Percentiles rank a stretch among this genome's conserved stretches.
Conservation (phyloP, 1,140 invertebrate genomes). For the Bacillus rossius region DNA sequence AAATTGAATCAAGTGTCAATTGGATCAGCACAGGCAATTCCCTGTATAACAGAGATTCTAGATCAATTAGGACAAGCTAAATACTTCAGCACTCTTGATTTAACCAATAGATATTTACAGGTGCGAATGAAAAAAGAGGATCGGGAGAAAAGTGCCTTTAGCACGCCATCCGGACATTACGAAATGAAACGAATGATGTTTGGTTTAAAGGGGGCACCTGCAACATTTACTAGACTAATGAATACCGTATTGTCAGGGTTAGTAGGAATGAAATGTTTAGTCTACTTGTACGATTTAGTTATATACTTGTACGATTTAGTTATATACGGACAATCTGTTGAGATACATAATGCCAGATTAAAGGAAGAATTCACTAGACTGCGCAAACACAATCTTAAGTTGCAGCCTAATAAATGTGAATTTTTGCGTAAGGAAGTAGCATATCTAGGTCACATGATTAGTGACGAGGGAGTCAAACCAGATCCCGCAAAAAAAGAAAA, state of each 20-base stretch:
- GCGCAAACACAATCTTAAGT: constrained; percentile 36
- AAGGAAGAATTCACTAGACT: constrained; percentile 37
- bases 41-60: constrained; percentile 42
- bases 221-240: constrained; percentile 33
- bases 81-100: constrained; percentile 42
- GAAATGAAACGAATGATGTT: constrained; percentile 35
- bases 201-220: constrained; percentile 30
- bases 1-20: constrained; percentile 26
- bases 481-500: constrained; percentile 38
- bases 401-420: constrained; percentile 44
- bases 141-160: constrained; percentile 43
- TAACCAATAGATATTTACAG: constrained; percentile 46
- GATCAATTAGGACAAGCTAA: constrained; percentile 36
- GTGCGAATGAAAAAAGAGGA: constrained; percentile 36
- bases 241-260: constrained; percentile 32
- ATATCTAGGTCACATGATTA: constrained; percentile 42
- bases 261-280: constrained; percentile 29
- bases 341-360: constrained; percentile 31
- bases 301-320: constrained; percentile 43
- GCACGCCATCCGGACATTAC: constrained; percentile 33
- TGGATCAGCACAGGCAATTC: constrained; percentile 41
- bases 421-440: constrained; percentile 41
- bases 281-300: constrained; percentile 43
- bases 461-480: constrained; percentile 38
- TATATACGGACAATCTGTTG: constrained; percentile 33